phyloP scores from a whole-genome alignment of 2,113 vertebrate species.

The Hylia prasina region DNA sequence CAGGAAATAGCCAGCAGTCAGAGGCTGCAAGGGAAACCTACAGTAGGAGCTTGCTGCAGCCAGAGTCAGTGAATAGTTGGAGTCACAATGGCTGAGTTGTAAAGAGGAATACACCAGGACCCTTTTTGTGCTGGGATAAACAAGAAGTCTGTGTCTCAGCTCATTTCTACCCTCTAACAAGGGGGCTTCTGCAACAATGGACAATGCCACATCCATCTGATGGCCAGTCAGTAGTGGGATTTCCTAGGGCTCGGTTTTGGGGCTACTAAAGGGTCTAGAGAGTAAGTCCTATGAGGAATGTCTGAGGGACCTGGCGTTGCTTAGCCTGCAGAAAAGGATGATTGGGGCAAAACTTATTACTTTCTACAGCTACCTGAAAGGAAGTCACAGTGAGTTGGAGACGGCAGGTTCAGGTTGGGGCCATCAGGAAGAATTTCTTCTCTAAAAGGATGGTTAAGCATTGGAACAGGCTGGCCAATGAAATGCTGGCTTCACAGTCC shows the following conservation, averaged over 20 bases:
- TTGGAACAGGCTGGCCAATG: background rate
- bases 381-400: background rate
- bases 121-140: background rate
- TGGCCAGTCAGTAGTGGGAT: fast-evolving
- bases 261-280: background rate
- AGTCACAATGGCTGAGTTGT: background rate
- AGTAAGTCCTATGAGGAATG: background rate
- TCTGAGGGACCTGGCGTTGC: background rate
- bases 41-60: background rate
- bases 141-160: background rate
- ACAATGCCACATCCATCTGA: too few species aligned
- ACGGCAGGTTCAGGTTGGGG: background rate
- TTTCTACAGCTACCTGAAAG: background rate
- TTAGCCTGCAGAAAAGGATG: background rate
- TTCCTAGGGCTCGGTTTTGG: background rate
- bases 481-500: background rate
- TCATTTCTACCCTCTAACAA: background rate
- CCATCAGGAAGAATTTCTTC: background rate
- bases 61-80: background rate
- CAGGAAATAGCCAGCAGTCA: background rate
- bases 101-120: background rate
- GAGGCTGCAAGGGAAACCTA: background rate
- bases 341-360: background rate
- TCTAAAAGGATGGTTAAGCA: background rate
- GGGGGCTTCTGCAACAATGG: background rate